Evolutionary conservation across 2,113 vertebrate species (phyloP), one percentile per base, ranked within the genome.

Genomic region (Dendropsophus ebraccatus): DNA sequence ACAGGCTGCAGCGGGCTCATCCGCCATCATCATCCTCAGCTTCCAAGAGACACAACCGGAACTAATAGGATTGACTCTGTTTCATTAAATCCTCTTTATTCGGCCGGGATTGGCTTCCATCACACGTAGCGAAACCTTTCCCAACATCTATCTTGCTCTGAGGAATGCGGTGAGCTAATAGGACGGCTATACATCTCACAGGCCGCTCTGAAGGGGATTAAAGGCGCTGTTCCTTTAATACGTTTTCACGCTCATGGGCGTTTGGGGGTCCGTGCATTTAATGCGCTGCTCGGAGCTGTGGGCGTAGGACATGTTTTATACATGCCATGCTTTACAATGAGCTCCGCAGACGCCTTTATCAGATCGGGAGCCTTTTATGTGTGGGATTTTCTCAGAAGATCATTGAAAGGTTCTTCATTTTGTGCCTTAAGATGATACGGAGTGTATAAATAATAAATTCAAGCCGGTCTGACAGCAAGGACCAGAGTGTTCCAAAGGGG

Each of bases 31-130:
- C 50, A 2, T 50, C 58, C 80, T 65, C n/a, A 49, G 62, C 86
- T 62, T 80, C 82, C 50, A 65, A 79, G 80, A 81, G 45, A 87
- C 75, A 80, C 62, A 87, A 86, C 83, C 88, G 82, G 74, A 88
- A 90, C 88, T 89, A 89, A 90, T 89, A 87, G 89, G 89, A 89
- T 90, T 85, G 87, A 87, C 82, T 88, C 87, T 88, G 88, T 87
- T 85, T 88, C 89, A 89, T 90, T 89, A 88, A 88, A 84, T 89
- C 86, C 86, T 83, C 87, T 89, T 90, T 89, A 88, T 88, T 67
- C 47, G 45, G 37, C 58, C 84, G 82, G 87, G 87, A 85, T 89
- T 88, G 84, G 81, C 87, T 88, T 89, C 82, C 87, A 89, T 83
- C 79, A 88, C 87, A 89, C 88, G 87, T 89, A 87, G 79, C 67